These are phyloP conservation scores for Lepidonotus clava DNA, from an alignment of 2,888 invertebrate species.

Conservation along the genomic window DNA sequence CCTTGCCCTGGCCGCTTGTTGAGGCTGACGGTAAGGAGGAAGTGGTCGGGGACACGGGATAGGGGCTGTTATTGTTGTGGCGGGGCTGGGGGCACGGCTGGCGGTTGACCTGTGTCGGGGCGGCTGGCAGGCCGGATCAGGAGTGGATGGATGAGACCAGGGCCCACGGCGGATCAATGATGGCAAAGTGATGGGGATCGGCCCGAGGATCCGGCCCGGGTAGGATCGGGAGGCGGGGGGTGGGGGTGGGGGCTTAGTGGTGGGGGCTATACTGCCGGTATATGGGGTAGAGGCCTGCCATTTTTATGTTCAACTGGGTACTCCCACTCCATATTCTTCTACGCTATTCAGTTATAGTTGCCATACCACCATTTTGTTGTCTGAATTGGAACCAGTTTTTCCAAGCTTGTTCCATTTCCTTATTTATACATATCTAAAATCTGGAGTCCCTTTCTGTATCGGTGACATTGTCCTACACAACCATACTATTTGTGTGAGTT, in stretches of 20 bases:
- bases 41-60: not conserved
- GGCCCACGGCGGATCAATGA: constrained; percentile 28
- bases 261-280: not conserved
- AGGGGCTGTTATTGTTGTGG: constrained; percentile 17
- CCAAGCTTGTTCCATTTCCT: too few species aligned
- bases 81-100: not conserved
- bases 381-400: too few species aligned
- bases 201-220: not conserved
- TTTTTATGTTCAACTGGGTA: too few species aligned
- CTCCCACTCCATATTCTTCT: too few species aligned
- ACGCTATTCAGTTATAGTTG: too few species aligned
- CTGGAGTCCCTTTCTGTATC: too few species aligned
- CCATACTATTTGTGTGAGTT: too few species aligned
- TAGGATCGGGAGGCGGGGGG: not conserved
- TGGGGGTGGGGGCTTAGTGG: not conserved
- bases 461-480: too few species aligned
- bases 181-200: constrained; percentile 33
- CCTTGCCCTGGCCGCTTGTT: too few species aligned
- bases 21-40: too few species aligned
- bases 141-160: constrained; percentile 39
- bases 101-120: constrained; percentile 25
- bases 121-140: constrained; percentile 32
- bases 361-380: too few species aligned
- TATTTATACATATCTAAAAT: too few species aligned
- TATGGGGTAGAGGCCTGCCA: not conserved